Evolutionary conservation across 2,797 vertebrate genomes (phyloP).

Genomic region (Leuciscus waleckii): DNA sequence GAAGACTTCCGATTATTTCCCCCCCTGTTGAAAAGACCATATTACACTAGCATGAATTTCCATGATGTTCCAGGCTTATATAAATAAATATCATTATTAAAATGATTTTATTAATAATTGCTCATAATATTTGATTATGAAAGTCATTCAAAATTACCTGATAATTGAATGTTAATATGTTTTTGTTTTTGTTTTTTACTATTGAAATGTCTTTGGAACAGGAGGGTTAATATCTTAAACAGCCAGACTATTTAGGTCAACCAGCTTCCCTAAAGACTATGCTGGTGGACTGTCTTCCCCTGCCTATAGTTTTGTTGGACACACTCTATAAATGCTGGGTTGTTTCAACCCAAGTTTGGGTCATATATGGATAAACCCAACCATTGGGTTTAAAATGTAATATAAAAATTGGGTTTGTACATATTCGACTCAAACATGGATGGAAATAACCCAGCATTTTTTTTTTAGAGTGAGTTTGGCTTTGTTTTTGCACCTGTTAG

Average conservation of each 20-base stretch:
- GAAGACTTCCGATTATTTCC: too few relatives aligned
- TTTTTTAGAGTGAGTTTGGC: neutral
- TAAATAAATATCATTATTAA: neutral
- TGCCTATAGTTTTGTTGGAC: neutral
- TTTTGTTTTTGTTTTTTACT: too few relatives aligned
- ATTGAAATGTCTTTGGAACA: neutral
- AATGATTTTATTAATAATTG: neutral
- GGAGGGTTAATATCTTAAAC: neutral
- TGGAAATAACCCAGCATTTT: too few relatives aligned
- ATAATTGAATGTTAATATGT: neutral
- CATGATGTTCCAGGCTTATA: too few relatives aligned
- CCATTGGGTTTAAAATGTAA: too few relatives aligned
- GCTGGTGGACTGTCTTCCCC: neutral
- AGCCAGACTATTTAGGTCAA: neutral
- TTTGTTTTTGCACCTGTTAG: neutral
- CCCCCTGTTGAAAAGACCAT: too few relatives aligned
- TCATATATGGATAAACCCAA: too few relatives aligned
- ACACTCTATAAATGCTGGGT: neutral
- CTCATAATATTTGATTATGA: neutral
- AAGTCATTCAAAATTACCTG: neutral
- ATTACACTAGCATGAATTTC: too few relatives aligned
- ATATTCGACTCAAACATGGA: neutral
- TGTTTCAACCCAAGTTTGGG: too few relatives aligned
- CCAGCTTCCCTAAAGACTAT: neutral
- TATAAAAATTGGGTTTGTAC: neutral